Base-by-base conservation (phyloP, 2,888 invertebrate genomes). In the Idaea biselata region DNA sequence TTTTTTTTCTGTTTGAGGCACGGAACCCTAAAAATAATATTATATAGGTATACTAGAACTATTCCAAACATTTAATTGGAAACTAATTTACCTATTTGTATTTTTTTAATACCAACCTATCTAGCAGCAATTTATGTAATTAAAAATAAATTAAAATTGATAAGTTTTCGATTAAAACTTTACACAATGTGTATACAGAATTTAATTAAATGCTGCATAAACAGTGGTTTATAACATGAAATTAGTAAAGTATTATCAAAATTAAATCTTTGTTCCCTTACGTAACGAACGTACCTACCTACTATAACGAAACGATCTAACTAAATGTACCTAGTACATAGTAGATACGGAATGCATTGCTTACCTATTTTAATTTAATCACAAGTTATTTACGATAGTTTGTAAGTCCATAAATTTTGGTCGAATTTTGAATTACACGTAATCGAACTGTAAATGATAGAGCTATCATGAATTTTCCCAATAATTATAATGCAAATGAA, bases 221-320 rank as follows among this genome's bases (percentile, higher is more conserved):
- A 68, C 64, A 67, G 60, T 68, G 61, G 62, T 66, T 68, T 58
- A 58, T 60, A 68, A 68, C 73, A 69, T 66, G 60, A 73, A 70
- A 77, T 77, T 74, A 75, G 71, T 75, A 68, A 68, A 70, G 66
- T 71, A 75, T 76, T 79, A 79, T 79, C 74, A 71, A 75, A 76
- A 79, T 78, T 73, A 76, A 76, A 78, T 78, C 77, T 76, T 66
- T 62, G 60, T 70, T 72, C 68, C 65, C 67, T 70, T 67, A 60
- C 65, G 68, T 68, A 68, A 63, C 63, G 65, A 32, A 32, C 62
- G 67, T 64, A 68, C 59, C 66, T 60, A 62, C 62, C 60, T 60
- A 61, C 55, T 60, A 53, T 60, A 58, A 55, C 17, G 32, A 16
- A 56, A 32, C 32, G 17, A 56, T 60, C n/a, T n/a, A n/a, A n/a